phyloP scores from a whole-genome alignment of 2,888 invertebrate species.

The Augochlorella aurata region DNA sequence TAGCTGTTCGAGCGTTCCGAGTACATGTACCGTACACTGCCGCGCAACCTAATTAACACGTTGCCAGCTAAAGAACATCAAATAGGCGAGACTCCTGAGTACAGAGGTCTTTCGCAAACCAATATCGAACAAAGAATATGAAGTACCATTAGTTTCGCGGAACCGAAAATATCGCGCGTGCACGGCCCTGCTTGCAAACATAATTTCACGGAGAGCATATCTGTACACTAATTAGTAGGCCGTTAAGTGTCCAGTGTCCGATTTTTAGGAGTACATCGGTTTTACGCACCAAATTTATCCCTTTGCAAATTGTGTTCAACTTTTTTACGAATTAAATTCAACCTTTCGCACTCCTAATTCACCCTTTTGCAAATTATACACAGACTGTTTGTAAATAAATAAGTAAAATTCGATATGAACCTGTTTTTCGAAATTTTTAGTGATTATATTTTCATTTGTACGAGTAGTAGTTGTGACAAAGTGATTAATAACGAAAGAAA shows the following conservation, averaged over 20 bases:
- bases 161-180: not conserved
- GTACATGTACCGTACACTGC: not conserved
- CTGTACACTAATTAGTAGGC: not conserved
- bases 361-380: too few species aligned
- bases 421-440: too few species aligned
- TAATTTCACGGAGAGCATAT: not conserved
- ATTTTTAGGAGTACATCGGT: not conserved
- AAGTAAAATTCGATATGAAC: too few species aligned
- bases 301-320: too few species aligned
- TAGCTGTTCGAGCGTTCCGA: not conserved
- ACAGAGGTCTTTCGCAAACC: not conserved
- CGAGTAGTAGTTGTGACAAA: too few species aligned
- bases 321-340: too few species aligned
- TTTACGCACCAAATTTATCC: too few species aligned
- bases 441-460: too few species aligned
- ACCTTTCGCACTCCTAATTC: too few species aligned
- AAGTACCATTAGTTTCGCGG: not conserved
- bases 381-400: too few species aligned
- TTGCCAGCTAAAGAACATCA: not conserved
- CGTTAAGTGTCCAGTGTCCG: not conserved
- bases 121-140: not conserved
- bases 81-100: not conserved
- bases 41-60: constrained; percentile 1
- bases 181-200: not conserved
- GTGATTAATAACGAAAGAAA: too few species aligned